phyloP scores from a whole-genome alignment of 1,140 invertebrate species.

The Drosophila bifasciata region DNA sequence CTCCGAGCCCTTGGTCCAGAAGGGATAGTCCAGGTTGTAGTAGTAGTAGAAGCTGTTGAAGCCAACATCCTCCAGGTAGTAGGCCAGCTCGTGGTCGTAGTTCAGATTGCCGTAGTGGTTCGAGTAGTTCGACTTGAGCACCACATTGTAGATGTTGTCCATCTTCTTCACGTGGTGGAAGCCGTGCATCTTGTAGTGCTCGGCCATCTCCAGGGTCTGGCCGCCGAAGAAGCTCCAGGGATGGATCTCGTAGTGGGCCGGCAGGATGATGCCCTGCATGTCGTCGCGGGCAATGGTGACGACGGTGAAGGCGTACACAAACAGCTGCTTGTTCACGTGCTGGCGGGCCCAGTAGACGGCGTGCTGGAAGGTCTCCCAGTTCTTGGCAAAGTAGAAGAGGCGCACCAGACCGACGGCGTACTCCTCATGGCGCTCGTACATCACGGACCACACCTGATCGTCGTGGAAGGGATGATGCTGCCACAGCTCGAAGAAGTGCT shows the following conservation, averaged over 20 bases:
- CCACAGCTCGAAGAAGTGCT: constrained; percentile 85
- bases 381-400: constrained; percentile 87
- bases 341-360: constrained; percentile 86
- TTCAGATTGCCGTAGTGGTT: constrained; percentile 84
- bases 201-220: constrained; percentile 85
- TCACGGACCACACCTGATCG: constrained; percentile 85
- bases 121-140: constrained; percentile 86
- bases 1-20: constrained; percentile 84
- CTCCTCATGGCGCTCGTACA: constrained; percentile 84
- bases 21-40: constrained; percentile 85
- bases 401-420: constrained; percentile 85
- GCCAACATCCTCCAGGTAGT: constrained; percentile 89
- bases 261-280: constrained; percentile 86
- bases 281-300: constrained; percentile 86
- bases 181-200: constrained; percentile 86
- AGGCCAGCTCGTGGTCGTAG: constrained; percentile 86
- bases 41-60: constrained; percentile 88
- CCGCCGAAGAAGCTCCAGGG: constrained; percentile 87
- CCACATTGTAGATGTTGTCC: constrained; percentile 84
- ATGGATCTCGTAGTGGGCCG: constrained; percentile 87
- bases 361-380: constrained; percentile 88
- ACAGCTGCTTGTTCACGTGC: constrained; percentile 87
- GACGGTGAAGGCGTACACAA: constrained; percentile 86
- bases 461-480: constrained; percentile 85
- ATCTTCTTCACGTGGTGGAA: constrained; percentile 84